Evolutionary conservation across 2,113 vertebrate species (phyloP), one percentile per base, ranked within the genome.

Genomic region (Aythya baeri): DNA sequence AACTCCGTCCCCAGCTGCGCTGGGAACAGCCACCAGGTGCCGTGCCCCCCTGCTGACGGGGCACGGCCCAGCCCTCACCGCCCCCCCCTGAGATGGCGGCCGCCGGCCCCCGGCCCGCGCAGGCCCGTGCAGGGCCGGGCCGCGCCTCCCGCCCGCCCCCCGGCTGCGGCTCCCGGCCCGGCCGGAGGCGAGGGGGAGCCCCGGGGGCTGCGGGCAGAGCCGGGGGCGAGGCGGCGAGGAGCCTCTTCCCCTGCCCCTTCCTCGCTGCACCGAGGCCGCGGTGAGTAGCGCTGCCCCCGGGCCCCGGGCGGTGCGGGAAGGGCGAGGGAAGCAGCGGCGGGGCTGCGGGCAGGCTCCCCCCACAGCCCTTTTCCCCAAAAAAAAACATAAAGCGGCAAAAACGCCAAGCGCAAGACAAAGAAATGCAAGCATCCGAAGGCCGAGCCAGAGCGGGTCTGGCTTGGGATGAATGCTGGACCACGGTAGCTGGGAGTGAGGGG

Each of bases 341-440:
- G 46, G 46, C 46, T 21, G 46, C 46, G 46, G 46, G 46, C 46
- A 9, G 46, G 46, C 20, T 49, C 46, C 46, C 46, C 20, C 20
- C 46, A 49, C 46, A 18, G 46, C 46, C 54, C 62, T 82, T 92
- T 88, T 82, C 31, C 75, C 59, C 91, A 85, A 88, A 85, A 83
- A 85, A 88, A 82, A 83, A 59, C 67, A 44, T 89, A 76, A 96
- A 91, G 71, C 82, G 63, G 36, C 58, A 87, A 70, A 50, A 96
- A 86, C 81, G 94, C 62, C 12, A 23, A 89, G 96, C 86, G 94
- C 87, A 93, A 89, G 86, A 92, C 83, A 97, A 97, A 93, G 94
- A 89, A 76, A 94, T 44, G 86, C 96, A 95, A 44, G 89, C 93
- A 97, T 92, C 94, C 93, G 94, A 89, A 94, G 89, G 83, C 32